Evolutionary conservation across 1,140 invertebrate species (phyloP), one percentile per base, ranked within the genome.

Genomic region (Plodia interpunctella): DNA sequence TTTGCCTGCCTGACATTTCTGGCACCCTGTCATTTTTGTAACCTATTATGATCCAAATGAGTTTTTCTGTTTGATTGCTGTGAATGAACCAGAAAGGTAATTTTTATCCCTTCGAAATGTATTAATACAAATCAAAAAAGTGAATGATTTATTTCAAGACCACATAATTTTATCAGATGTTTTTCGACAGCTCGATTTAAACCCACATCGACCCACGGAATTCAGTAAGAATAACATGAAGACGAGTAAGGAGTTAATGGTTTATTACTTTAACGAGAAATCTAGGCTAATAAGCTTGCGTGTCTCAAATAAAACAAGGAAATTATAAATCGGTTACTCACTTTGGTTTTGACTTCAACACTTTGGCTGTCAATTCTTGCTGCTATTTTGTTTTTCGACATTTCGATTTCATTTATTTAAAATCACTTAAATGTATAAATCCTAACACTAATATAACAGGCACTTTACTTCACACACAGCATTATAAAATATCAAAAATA

Each of bases 311-410:
- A 65, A 60, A 67, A 61, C 57, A 70, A 70, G 65, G 66, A 82
- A 82, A 80, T 79, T 85, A 81, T 70, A 81, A 77, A 81, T 74
- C 75, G 57, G 65, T 66, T 63, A 83, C 76, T 91, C 87, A 94
- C 93, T 91, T 94, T 94, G 87, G 93, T 94, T 85, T 94, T 94
- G 58, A 94, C 92, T 88, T 93, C 92, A 65, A 94, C 91, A 82
- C 91, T 91, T 80, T 90, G 90, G 76, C 90, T 92, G 83, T 93
- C 92, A 74, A 91, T 85, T 68, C 91, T 88, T 80, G 91, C 91
- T 62, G 93, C 91, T 67, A 93, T 91, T 90, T 93, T 94, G 72
- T 91, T 94, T 78, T 94, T 94, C 65, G 93, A 94, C 93, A 94
- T 94, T 82, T 91, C 89, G 80, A 77, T 74, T 79, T 78, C 86